A percentile compares a stretch with the other conserved stretches of the same genome.
Conservation (phyloP, 2,797 vertebrate species). For the Pipistrellus pygmaeus region DNA sequence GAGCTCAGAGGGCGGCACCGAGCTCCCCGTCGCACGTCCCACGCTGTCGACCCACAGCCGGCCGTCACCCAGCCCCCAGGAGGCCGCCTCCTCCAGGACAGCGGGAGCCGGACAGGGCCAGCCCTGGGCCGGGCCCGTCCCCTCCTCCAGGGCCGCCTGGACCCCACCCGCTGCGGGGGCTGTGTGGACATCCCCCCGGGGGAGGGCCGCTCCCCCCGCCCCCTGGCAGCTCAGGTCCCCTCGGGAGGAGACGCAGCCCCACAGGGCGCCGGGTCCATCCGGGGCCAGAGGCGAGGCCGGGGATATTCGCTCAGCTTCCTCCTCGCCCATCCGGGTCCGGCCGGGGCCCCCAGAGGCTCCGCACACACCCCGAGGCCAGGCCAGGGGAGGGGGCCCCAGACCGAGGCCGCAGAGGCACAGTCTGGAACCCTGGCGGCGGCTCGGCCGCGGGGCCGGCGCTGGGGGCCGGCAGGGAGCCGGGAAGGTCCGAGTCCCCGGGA, state of each 20-base stretch:
- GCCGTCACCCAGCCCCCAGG: not conserved
- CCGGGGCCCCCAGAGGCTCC: not conserved
- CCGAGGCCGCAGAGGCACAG: accelerated
- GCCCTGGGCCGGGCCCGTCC: no score
- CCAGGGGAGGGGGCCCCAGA: no score
- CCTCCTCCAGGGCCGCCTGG: no score
- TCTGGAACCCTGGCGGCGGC: accelerated
- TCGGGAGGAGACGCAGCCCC: no score
- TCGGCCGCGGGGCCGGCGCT: accelerated
- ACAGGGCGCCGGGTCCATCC: not conserved
- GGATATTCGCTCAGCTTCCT: not conserved
- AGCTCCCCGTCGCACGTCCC: no score
- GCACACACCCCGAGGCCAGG: not conserved
- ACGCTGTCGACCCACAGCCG: no score
- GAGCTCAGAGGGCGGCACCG: not conserved
- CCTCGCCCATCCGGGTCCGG: not conserved
- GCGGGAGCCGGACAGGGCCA: slow-evolving; percentile 4
- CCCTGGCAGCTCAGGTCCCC: no score
- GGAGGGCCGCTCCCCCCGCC: no score
- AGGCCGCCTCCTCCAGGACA: not conserved
- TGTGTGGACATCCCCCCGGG: no score
- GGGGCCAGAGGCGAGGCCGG: not conserved
- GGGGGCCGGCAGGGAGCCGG: no score
- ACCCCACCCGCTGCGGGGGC: no score
- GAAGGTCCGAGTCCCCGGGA: accelerated